phyloP scores from a whole-genome alignment of 2,113 vertebrate species.

The Xenopus laevis region DNA sequence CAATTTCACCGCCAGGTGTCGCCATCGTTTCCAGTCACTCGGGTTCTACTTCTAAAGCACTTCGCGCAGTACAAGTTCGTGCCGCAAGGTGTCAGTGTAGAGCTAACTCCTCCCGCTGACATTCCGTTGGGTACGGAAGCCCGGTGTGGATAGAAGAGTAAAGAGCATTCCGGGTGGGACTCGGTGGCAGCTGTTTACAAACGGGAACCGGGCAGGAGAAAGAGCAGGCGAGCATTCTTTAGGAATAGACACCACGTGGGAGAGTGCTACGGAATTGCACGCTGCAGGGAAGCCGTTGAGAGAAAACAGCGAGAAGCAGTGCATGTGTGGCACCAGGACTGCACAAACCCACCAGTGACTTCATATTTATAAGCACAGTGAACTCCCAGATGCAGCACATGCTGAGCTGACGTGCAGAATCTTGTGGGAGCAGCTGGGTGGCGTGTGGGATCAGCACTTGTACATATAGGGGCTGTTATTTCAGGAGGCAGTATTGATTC shows the following conservation, averaged over 20 bases:
- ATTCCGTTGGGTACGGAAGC: constrained; percentile 30
- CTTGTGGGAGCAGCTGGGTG: too few species aligned
- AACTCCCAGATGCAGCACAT: too few species aligned
- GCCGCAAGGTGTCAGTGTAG: constrained; percentile 36
- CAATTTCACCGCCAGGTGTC: too few species aligned
- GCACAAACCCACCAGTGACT: background rate
- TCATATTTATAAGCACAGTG: background rate
- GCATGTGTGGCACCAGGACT: background rate
- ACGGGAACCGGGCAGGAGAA: background rate
- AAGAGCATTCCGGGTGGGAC: constrained; percentile 22
- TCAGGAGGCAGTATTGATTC: too few species aligned
- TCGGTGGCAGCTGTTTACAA: background rate
- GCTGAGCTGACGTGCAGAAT: too few species aligned
- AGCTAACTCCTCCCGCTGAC: constrained; percentile 6
- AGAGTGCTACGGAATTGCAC: background rate
- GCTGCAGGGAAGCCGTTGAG: background rate
- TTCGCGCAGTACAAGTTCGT: too few species aligned
- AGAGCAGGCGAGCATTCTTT: background rate
- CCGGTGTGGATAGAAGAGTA: background rate
- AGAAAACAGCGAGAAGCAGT: too few species aligned
- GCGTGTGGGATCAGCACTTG: too few species aligned
- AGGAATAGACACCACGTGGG: background rate
- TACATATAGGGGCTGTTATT: too few species aligned
- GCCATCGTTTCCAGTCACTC: too few species aligned
- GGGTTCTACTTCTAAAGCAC: too few species aligned